Evolutionary conservation across 1,140 invertebrate genomes (phyloP).

Genomic region (Tetramorium simillimum): DNA sequence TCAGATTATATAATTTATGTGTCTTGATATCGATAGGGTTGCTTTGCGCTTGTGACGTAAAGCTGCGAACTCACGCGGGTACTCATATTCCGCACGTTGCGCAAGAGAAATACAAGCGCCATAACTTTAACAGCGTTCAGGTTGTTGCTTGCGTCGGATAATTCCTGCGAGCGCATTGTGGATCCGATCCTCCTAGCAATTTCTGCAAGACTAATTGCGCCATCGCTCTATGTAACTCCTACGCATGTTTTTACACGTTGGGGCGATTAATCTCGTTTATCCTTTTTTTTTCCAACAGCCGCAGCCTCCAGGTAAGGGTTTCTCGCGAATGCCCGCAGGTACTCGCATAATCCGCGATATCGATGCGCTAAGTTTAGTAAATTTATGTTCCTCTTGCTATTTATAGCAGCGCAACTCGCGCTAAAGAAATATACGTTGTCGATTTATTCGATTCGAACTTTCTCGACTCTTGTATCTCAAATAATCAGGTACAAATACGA

Average conservation of each 20-base stretch:
- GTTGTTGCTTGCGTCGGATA: slow-evolving; percentile 54
- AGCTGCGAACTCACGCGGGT: background rate
- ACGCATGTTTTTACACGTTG: slow-evolving; percentile 62
- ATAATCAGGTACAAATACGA: background rate
- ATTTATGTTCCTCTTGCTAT: background rate
- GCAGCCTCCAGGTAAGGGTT: background rate
- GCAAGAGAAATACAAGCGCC: slow-evolving; percentile 25
- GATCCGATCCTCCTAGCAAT: slow-evolving; percentile 49
- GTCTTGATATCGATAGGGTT: slow-evolving; percentile 14
- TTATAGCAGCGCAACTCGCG: background rate
- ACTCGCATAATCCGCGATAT: background rate
- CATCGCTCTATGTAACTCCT: slow-evolving; percentile 55
- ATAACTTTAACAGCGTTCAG: slow-evolving; percentile 44
- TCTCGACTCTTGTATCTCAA: background rate
- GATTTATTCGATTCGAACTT: background rate
- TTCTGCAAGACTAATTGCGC: slow-evolving; percentile 62
- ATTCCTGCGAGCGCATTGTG: slow-evolving; percentile 61
- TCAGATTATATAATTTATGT: background rate
- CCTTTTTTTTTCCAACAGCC: background rate
- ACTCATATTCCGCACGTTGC: slow-evolving; percentile 10
- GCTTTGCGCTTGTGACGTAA: background rate
- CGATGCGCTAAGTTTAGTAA: slow-evolving; percentile 10
- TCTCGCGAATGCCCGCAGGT: background rate
- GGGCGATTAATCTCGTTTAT: slow-evolving; percentile 65
- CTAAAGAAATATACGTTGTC: background rate